Conservation (phyloP, 2,888 invertebrate genomes). For the Copidosoma aretas region DNA sequence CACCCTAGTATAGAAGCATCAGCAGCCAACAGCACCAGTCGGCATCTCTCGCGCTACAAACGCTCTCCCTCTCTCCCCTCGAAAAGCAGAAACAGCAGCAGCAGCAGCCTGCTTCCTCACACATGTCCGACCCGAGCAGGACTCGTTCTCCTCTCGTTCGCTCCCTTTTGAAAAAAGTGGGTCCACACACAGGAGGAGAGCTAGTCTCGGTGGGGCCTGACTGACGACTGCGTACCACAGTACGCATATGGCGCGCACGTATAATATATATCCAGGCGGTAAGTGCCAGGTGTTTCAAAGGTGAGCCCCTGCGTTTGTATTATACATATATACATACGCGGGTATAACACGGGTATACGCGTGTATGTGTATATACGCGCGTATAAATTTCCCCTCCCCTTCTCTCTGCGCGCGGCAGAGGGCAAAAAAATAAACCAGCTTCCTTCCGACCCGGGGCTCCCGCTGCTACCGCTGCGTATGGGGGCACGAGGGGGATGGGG, state of each 20-base stretch:
- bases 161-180: slow-evolving; percentile 50
- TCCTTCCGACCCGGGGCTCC: slow-evolving; percentile 53
- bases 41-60: background rate
- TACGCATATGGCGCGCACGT: slow-evolving; percentile 55
- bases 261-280: slow-evolving; percentile 53
- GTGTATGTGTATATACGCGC: background rate
- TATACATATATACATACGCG: no score
- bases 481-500: slow-evolving; percentile 18
- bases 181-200: slow-evolving; percentile 52
- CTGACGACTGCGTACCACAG: no score
- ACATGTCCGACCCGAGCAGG: background rate
- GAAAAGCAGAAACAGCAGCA: slow-evolving; percentile 2
- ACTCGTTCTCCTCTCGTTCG: slow-evolving; percentile 9
- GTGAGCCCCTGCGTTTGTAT: slow-evolving; percentile 54
- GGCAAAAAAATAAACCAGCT: slow-evolving; percentile 54
- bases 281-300: slow-evolving; percentile 63
- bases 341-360: slow-evolving; percentile 22
- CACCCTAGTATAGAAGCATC: no score
- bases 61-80: background rate
- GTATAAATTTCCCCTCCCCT: background rate
- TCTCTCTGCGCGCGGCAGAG: background rate
- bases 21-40: background rate
- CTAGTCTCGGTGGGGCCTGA: slow-evolving; percentile 61
- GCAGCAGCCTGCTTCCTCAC: slow-evolving; percentile 17
- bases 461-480: slow-evolving; percentile 17